Evolutionary conservation across 2,113 vertebrate genomes (phyloP).

Genomic region (Alethe castanea): DNA sequence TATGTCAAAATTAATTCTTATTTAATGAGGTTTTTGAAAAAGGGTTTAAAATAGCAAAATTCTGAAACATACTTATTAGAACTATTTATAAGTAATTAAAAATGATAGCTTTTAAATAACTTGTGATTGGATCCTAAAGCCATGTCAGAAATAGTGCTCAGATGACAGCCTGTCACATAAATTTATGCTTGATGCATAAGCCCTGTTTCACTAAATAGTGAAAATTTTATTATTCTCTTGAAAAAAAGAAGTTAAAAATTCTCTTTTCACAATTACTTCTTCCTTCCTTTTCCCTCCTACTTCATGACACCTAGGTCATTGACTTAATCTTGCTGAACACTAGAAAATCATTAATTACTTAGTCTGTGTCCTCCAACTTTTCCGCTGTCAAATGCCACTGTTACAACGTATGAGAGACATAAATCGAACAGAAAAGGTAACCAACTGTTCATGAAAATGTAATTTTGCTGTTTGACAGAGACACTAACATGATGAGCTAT

Average conservation of each 20-base stretch:
- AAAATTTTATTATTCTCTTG: background rate
- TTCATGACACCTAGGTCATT: background rate
- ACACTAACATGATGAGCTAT: background rate
- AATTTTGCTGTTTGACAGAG: background rate
- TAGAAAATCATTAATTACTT: background rate
- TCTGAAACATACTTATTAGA: background rate
- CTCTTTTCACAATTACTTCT: background rate
- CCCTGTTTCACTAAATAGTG: background rate
- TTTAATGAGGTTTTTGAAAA: background rate
- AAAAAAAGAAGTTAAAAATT: background rate
- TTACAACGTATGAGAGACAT: background rate
- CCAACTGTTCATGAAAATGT: background rate
- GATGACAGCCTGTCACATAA: background rate
- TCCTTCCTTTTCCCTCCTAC: background rate
- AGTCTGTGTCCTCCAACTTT: background rate
- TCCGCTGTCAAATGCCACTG: background rate
- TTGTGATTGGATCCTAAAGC: conserved; percentile 5
- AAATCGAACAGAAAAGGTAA: background rate
- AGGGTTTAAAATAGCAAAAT: conserved; percentile 6
- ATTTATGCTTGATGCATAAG: background rate
- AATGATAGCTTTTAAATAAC: conserved; percentile 31
- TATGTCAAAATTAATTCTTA: background rate
- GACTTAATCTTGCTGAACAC: background rate
- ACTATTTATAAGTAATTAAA: conserved; percentile 27
- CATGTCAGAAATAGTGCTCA: conserved; percentile 11